Conservation (phyloP, 1,140 invertebrate species). For the Pogonomyrmex californicus region DNA sequence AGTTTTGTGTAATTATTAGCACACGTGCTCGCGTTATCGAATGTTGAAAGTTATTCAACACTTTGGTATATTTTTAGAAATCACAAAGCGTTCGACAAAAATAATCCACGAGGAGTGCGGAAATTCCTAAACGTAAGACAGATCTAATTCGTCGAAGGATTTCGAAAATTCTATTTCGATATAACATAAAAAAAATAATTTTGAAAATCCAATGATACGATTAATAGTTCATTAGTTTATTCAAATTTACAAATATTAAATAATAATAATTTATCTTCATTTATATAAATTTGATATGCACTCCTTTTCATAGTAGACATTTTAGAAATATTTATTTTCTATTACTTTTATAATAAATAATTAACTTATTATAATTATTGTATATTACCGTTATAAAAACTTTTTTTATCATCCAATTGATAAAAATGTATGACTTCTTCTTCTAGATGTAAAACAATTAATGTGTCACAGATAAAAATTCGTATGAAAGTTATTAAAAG, state of each 20-base stretch:
- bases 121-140: neutral
- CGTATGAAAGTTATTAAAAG: conserved; percentile 12
- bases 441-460: neutral
- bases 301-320: conserved; percentile 12
- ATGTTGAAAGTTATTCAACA: conserved; percentile 48
- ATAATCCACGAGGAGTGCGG: conserved; percentile 11
- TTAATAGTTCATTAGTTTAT: neutral
- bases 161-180: neutral
- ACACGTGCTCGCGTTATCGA: conserved; percentile 50
- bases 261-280: neutral
- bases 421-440: neutral
- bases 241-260: neutral
- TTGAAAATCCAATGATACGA: neutral
- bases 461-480: neutral
- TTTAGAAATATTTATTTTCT: neutral
- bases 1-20: conserved; percentile 40
- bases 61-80: conserved; percentile 61
- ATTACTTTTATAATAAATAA: conserved; percentile 9
- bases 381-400: neutral
- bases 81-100: conserved; percentile 42
- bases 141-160: conserved; percentile 18
- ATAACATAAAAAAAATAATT: conserved; percentile 27
- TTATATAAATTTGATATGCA: neutral
- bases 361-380: neutral
- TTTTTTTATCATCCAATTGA: neutral